Evolutionary conservation across 1,140 invertebrate species (phyloP).

Genomic region (Cataglyphis hispanica): DNA sequence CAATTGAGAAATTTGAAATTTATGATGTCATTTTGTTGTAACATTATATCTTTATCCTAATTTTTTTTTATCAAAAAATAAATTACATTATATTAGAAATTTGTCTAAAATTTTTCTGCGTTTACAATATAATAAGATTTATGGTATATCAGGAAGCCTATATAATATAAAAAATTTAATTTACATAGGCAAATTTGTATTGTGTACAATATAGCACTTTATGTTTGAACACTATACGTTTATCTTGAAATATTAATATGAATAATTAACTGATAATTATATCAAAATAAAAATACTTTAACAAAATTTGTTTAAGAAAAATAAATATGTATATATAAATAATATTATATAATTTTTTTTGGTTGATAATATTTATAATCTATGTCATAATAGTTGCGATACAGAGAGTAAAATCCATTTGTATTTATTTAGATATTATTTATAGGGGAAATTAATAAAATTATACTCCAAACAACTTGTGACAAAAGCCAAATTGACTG

Average conservation of each 20-base stretch:
- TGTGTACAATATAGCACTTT: not conserved
- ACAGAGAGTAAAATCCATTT: not conserved
- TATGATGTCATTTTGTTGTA: not conserved
- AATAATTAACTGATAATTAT: not conserved
- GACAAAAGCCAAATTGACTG: slow-evolving; percentile 92
- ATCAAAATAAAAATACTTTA: not conserved
- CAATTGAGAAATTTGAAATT: not conserved
- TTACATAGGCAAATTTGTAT: not conserved
- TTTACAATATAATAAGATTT: not conserved
- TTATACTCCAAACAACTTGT: slow-evolving; percentile 96
- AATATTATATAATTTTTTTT: not conserved
- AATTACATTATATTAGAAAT: not conserved
- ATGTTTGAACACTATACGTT: not conserved
- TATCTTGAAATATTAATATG: not conserved
- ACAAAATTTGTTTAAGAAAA: not conserved
- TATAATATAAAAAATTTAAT: not conserved
- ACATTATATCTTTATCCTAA: too few relatives aligned
- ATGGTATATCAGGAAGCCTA: not conserved
- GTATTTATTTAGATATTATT: slow-evolving; percentile 76
- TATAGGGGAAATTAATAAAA: slow-evolving; percentile 97
- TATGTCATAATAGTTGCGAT: not conserved
- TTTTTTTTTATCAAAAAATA: not conserved
- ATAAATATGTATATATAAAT: not conserved
- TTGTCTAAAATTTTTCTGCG: not conserved
- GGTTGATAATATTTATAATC: not conserved